Conservation (phyloP, 2,113 vertebrate genomes). For the Pseudorhombus dupliciocellatus region DNA sequence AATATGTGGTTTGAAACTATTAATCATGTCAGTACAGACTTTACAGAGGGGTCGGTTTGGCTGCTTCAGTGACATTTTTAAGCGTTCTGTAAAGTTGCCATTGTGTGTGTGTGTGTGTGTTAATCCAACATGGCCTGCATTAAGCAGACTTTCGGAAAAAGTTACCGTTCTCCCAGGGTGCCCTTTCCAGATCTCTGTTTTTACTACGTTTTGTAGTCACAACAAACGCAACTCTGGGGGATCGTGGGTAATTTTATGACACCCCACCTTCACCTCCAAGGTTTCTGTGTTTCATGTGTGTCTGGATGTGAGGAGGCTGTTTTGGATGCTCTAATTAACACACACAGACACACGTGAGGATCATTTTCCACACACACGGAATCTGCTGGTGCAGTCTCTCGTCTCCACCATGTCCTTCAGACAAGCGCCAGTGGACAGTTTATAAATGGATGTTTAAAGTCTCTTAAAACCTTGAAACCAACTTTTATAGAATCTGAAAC, state of each 20-base stretch:
- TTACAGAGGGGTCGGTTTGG: no score
- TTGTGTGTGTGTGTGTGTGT: not conserved
- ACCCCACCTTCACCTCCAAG: not conserved
- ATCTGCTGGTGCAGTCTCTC: slow-evolving; percentile 13
- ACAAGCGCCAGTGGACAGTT: slow-evolving; percentile 28
- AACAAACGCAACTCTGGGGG: slow-evolving; percentile 35
- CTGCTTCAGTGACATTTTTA: no score
- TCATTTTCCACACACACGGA: slow-evolving; percentile 3
- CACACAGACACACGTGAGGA: not conserved
- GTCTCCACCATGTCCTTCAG: slow-evolving; percentile 36
- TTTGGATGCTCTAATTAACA: slow-evolving; percentile 24
- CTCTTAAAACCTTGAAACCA: slow-evolving; percentile 36
- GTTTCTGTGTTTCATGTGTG: slow-evolving; percentile 19
- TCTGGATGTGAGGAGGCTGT: not conserved
- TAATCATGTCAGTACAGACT: no score
- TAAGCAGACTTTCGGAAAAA: slow-evolving; percentile 50
- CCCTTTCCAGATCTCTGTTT: slow-evolving; percentile 30
- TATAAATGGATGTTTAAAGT: slow-evolving; percentile 54
- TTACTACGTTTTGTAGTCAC: slow-evolving; percentile 51
- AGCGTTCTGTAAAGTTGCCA: not conserved
- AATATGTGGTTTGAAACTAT: no score
- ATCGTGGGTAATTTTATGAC: slow-evolving; percentile 15
- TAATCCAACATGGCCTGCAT: not conserved
- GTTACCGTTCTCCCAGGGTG: slow-evolving; percentile 9
- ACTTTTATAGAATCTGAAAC: slow-evolving; percentile 37